These are phyloP conservation scores for Anarhynchus alexandrinus DNA, from an alignment of 2,113 vertebrate genomes.

Conservation along the genomic window DNA sequence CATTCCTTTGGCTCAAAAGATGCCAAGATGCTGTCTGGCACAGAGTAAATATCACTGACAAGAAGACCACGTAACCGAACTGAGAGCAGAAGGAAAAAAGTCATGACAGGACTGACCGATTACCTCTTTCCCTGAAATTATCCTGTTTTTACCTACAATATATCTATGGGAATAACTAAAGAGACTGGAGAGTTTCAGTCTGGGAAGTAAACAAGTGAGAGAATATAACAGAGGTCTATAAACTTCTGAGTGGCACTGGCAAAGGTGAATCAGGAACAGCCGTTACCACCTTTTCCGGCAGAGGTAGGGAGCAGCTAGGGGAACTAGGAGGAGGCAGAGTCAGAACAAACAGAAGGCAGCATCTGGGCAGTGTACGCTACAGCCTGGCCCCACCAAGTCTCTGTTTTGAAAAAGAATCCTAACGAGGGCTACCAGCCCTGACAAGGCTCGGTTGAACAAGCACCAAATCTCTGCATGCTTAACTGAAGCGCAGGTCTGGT, in stretches of 20 bases:
- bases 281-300: neutral
- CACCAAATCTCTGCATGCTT: conserved; percentile 15
- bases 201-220: neutral
- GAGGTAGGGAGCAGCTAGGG: neutral
- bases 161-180: neutral
- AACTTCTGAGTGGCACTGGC: neutral
- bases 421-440: neutral
- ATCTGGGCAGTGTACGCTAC: neutral
- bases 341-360: neutral
- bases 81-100: neutral
- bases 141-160: neutral
- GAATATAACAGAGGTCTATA: neutral
- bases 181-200: neutral
- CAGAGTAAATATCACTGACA: neutral
- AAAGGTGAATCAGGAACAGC: neutral
- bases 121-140: neutral
- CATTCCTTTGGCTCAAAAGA: neutral
- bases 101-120: neutral
- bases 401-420: conserved; percentile 43
- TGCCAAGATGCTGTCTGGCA: neutral
- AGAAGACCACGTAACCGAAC: neutral
- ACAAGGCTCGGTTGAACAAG: neutral
- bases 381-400: neutral
- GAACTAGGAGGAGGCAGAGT: neutral
- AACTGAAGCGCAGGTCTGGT: neutral